Conservation (phyloP, 2,888 invertebrate genomes). For the Cerastis rubricosa region DNA sequence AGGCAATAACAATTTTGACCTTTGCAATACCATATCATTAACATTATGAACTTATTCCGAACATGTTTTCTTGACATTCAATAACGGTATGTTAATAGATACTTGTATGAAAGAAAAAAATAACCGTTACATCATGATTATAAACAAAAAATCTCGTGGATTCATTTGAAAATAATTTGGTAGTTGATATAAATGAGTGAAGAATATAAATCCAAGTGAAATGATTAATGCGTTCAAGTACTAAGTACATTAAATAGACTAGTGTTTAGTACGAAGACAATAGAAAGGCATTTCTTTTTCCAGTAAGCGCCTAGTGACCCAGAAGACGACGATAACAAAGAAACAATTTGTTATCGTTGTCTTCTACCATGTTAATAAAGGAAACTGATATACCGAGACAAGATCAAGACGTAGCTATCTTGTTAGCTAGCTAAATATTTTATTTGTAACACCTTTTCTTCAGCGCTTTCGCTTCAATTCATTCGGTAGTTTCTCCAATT, state of each 20-base stretch:
- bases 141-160: constrained; percentile 27
- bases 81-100: constrained; percentile 45
- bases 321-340: constrained; percentile 45
- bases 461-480: constrained; percentile 23
- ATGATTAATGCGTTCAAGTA: constrained; percentile 9
- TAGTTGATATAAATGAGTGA: constrained; percentile 13
- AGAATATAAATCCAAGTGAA: constrained; percentile 1
- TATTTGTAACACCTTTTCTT: constrained; percentile 15
- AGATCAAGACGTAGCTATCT: constrained; percentile 19
- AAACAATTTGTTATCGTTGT: constrained; percentile 19
- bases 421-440: constrained; percentile 14
- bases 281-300: constrained; percentile 42
- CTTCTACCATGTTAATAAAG: constrained; percentile 30
- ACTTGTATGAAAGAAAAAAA: constrained; percentile 9
- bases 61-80: constrained; percentile 50
- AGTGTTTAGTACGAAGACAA: constrained; percentile 27
- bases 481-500: constrained; percentile 11
- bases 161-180: constrained; percentile 17
- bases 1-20: constrained; percentile 32
- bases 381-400: constrained; percentile 32
- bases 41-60: constrained; percentile 32
- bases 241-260: constrained; percentile 4
- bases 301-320: constrained; percentile 31
- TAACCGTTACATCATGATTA: constrained; percentile 27
- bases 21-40: constrained; percentile 39